Evolutionary conservation across 2,888 invertebrate species (phyloP), one percentile per base, ranked within the genome.

Genomic region (Dryobotodes eremita): DNA sequence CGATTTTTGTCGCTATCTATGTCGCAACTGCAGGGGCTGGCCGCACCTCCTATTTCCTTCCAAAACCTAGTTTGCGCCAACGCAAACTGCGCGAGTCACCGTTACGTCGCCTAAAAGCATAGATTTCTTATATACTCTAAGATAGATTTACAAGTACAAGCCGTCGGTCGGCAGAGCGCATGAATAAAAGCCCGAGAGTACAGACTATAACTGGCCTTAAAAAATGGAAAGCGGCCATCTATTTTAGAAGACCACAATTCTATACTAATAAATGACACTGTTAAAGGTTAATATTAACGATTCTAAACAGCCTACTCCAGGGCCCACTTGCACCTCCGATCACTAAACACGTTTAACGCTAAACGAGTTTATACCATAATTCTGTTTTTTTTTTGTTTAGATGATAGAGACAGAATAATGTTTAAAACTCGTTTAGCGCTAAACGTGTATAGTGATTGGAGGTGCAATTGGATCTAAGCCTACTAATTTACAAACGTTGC

Each of bases 61-160:
- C 53, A 69, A 31, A 53, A 53, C 10, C 23, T 36, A 23, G 10
- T 70, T 7, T 17, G 11, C 1, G 23, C 36, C 4, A 3, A 36
- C 6, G 17, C 36, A 11, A 11, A 55, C n/a, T 17, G 36, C 7
- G 11, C 11, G 17, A 57, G 20, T 20, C n/a, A 13, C 61, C 59
- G 61, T 70, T 70, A 36, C 36, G 20, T n/a, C n/a, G 17, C 36
- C n/a, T 57, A 36, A 17, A 36, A 59, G n/a, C 70, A 70, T 57
- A 36, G 20, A 70, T 59, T 36, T 36, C 31, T 36, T 36, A 36
- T 2, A 36, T 36, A 36, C 31, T 36, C 31, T 36, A 36, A 42
- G 7, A 42, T 42, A 42, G 42, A 42, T 42, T 70, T 57, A n/a
- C 11, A 59, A 61, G n/a, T 48, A 31, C 23, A n/a, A 23, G 23